Conservation (phyloP, 2,797 vertebrate genomes). For the Morelia viridis region DNA sequence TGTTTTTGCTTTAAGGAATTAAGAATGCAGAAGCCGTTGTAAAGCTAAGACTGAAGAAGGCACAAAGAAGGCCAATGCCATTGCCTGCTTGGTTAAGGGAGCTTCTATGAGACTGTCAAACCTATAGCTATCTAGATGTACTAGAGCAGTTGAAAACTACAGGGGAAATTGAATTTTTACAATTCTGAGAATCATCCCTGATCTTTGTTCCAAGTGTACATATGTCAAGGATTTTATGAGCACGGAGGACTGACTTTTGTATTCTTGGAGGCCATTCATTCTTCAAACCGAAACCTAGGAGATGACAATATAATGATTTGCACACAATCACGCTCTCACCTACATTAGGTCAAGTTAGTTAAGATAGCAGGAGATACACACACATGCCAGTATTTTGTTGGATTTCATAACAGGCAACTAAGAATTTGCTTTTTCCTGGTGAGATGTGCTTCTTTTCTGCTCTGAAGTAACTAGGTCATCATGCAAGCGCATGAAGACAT, state of each 20-base stretch:
- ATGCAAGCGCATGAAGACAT: background rate
- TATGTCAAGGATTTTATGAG: background rate
- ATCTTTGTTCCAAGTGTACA: background rate
- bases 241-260: background rate
- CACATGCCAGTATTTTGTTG: background rate
- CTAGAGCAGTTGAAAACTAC: background rate
- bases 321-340: background rate
- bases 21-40: background rate
- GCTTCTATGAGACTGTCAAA: background rate
- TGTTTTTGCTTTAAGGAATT: background rate
- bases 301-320: background rate
- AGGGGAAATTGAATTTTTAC: background rate
- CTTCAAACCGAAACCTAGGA: background rate
- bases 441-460: background rate
- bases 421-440: background rate
- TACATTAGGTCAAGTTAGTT: background rate
- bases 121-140: background rate
- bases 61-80: background rate
- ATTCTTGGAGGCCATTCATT: background rate
- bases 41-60: background rate
- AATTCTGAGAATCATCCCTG: background rate
- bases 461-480: background rate
- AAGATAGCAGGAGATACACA: background rate
- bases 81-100: background rate
- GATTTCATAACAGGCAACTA: background rate